Base-by-base conservation (phyloP, 1,140 invertebrate species). In the Drosophila repleta region DNA sequence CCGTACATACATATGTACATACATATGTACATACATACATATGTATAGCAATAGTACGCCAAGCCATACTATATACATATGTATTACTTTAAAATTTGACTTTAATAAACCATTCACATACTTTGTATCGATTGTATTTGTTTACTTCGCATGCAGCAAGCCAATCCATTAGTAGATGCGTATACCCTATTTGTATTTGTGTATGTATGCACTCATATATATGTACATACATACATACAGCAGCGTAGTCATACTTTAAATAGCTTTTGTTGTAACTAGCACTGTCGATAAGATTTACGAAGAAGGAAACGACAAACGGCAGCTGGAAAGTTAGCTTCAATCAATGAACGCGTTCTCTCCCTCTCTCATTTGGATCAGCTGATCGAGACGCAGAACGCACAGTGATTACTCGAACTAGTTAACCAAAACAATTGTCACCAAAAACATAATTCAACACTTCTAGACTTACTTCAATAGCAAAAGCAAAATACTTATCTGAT, bases 261-360 rank as follows among this genome's bases (percentile, higher is more conserved):
- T 80, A 77, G 74, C 67, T 56, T 39, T 79, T 67, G 26, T 55
- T 60, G 48, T 37, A 55, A 39, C 53, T 56, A 32, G 41, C 18
- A 45, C 26, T 70, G 46, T 53, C 67, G 78, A 87, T 87, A 85
- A 85, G 74, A 73, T 66, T 78, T 53, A 71, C 74, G 75, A 82
- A 82, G 77, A 68, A 83, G 69, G 64, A 84, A 84, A 74, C 64
- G 74, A 21, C 73, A 6, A 85, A 69, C 70, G 82, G 78, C 82
- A 85, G 83, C 71, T 84, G 66, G 41, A 62, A 61, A 35, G 67
- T 63, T 74, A 57, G 39, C 62, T 83, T 75, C 81, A 85, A 85
- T 85, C 82, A 85, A 85, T 85, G 83, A 87, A 82, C 67, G 74
- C 69, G 67, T 57, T 21, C 46, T 32, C 17, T 26, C 29, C 55